A percentile compares a stretch with the other conserved stretches of the same genome.
Evolutionary conservation across 2,888 invertebrate genomes (phyloP).

Genomic region (Drosophila nr. fundita): DNA sequence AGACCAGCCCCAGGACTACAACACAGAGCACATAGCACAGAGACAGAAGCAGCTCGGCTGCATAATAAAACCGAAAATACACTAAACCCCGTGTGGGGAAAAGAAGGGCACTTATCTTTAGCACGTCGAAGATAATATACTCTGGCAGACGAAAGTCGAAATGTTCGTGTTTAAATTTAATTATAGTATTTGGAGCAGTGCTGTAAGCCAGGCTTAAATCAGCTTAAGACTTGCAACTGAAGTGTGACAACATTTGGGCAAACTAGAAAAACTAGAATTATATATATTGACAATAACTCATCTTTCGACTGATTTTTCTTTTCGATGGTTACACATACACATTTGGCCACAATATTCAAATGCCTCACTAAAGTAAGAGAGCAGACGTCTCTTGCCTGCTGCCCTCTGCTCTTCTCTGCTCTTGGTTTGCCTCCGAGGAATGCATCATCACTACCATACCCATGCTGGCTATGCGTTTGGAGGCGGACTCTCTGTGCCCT

Average conservation of each 20-base stretch:
- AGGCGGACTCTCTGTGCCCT: constrained; percentile 3
- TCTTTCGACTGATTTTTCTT: not conserved
- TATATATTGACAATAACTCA: not conserved
- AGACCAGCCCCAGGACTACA: constrained; percentile 50
- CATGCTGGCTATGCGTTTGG: constrained; percentile 1
- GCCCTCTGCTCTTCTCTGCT: not conserved
- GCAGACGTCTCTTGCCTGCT: constrained; percentile 28
- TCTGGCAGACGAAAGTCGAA: not conserved
- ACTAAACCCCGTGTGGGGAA: constrained; percentile 46
- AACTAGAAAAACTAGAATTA: not conserved
- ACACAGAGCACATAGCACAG: constrained; percentile 20
- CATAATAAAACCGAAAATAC: constrained; percentile 66
- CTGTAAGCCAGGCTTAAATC: not conserved
- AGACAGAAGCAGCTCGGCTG: constrained; percentile 43
- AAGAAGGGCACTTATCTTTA: not conserved
- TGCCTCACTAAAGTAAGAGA: constrained; percentile 22
- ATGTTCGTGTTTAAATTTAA: not conserved
- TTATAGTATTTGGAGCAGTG: not conserved
- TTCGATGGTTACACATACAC: not conserved
- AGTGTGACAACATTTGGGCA: not conserved
- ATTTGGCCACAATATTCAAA: not conserved
- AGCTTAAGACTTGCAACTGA: not conserved
- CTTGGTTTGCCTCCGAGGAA: constrained; percentile 66
- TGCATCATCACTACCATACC: constrained; percentile 75
- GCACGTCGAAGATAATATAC: constrained; percentile 8